Percentiles rank a stretch among this genome's conserved stretches.
Evolutionary conservation across 2,888 invertebrate genomes (phyloP).

Genomic region (Eugnorisma glareosa): DNA sequence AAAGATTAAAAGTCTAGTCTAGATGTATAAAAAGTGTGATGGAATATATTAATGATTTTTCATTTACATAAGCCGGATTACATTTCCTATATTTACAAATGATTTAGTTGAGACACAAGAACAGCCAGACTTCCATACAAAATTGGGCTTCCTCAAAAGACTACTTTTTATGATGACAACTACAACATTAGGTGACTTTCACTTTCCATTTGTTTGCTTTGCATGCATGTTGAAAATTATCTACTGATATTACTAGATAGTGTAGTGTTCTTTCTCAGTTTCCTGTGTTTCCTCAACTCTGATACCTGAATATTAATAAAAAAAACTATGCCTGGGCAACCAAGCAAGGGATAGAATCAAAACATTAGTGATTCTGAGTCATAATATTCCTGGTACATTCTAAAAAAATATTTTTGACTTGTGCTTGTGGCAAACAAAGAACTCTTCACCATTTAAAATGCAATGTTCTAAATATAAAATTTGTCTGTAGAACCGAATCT

Average conservation of each 20-base stretch:
- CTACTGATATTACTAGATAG: too few relatives aligned
- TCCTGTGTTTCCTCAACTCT: not conserved
- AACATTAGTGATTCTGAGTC: conserved; percentile 17
- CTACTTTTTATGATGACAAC: not conserved
- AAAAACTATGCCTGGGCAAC: not conserved
- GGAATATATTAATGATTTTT: too few relatives aligned
- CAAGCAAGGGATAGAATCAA: not conserved
- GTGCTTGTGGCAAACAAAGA: conserved; percentile 13
- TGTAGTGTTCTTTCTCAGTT: not conserved
- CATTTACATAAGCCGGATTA: not conserved
- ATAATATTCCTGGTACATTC: not conserved
- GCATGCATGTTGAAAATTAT: not conserved
- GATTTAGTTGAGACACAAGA: not conserved
- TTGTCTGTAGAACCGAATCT: not conserved
- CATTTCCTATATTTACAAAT: not conserved
- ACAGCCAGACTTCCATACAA: not conserved
- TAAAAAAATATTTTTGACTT: not conserved
- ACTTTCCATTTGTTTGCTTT: not conserved
- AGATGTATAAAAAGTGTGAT: too few relatives aligned
- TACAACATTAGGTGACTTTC: not conserved
- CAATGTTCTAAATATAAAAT: conserved; percentile 50
- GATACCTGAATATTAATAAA: not conserved
- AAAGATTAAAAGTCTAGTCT: too few relatives aligned
- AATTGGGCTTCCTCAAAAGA: not conserved
- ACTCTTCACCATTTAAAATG: not conserved